Evolutionary conservation across 2,113 vertebrate genomes (phyloP).

Genomic region (Callaeas wilsoni): DNA sequence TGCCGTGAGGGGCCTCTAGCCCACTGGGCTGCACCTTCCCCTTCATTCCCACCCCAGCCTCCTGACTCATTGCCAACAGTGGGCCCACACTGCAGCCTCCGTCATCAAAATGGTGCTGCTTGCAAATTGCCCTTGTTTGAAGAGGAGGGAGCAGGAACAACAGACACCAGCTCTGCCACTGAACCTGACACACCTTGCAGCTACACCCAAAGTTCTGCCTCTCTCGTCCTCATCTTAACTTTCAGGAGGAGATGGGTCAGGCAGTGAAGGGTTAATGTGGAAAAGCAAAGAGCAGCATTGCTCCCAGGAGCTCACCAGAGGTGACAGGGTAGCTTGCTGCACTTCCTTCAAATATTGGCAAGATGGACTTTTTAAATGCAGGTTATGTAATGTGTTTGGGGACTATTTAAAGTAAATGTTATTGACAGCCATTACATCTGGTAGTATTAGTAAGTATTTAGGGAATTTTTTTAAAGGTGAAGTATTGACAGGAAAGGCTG

Average conservation of each 20-base stretch:
- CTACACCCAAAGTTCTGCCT: not conserved
- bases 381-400: constrained; percentile 45
- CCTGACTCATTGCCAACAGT: not conserved
- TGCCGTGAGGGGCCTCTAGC: not conserved
- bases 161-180: fast-evolving
- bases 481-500: constrained; percentile 35
- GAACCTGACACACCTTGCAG: not conserved
- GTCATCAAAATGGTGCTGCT: not conserved
- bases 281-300: not conserved
- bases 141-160: not conserved
- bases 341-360: not conserved
- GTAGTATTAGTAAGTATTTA: constrained; percentile 54
- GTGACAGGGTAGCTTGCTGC: not conserved
- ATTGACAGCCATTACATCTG: constrained; percentile 39
- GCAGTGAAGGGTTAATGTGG: not conserved
- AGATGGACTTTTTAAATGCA: not conserved
- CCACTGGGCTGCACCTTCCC: not conserved
- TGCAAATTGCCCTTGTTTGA: not conserved
- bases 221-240: not conserved
- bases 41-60: not conserved
- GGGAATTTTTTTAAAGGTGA: constrained; percentile 55
- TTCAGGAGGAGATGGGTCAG: not conserved
- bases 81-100: not conserved
- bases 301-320: not conserved
- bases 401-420: constrained; percentile 48